Evolutionary conservation across 2,888 invertebrate species (phyloP), one percentile per base, ranked within the genome.

Genomic region (Aethes cnicana): DNA sequence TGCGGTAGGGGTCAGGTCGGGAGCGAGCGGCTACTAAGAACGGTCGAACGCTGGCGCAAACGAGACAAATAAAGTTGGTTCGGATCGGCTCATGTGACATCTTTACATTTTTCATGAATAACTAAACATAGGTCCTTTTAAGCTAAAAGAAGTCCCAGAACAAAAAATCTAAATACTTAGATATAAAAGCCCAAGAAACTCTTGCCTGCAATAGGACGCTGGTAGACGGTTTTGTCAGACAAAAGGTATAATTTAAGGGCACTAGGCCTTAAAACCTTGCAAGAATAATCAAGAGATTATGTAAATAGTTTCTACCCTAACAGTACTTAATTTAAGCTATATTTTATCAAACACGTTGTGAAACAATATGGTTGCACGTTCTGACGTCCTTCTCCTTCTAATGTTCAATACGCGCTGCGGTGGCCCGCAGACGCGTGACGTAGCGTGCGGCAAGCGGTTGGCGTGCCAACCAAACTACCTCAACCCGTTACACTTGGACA

Each of bases 1-100:
- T 62, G 55, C 49, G 11, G 25, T 26, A 32, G 39, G 41, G 47
- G 50, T 53, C 47, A 47, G 21, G 47, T 36, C 41, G 47, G 53
- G 53, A 42, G 41, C 33, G 30, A 37, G 21, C 50, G 17, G 21
- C 47, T 21, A 41, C 21, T 36, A 35, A 17, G 35, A 41, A 35
- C 33, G 43, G 50, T 32, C 50, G 6, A 26, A 39, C 39, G 18
- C 16, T 11, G 4, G 37, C 25, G 52, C 39, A 46, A 46, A 52
- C 39, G 39, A 46, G 21, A 52, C 46, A 46, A n/a, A n/a, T n/a
- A n/a, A n/a, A n/a, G n/a, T 32, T 36, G 12, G 36, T 14, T 17
- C n/a, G 7, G 8, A 17, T 11, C 32, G 7, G 36, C 36, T 37
- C 36, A 44, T 50, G 36, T 50, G 43, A 37, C 37, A 9, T 17